phyloP scores from a whole-genome alignment of 2,888 invertebrate species.

The Troglohyphantes excavatus region DNA sequence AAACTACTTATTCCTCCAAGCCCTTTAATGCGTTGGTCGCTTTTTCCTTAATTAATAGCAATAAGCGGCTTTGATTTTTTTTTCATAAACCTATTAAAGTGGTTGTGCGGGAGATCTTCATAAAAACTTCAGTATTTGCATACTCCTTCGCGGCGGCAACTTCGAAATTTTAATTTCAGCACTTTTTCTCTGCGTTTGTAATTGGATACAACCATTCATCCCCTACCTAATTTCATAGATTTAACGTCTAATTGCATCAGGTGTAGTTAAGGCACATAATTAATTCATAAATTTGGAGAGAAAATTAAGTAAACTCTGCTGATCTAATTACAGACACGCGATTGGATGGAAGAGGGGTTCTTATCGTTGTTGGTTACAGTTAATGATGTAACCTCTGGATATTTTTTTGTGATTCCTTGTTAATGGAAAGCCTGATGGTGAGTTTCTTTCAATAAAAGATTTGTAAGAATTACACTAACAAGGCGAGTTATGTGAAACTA shows the following conservation, averaged over 20 bases:
- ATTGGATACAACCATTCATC: constrained; percentile 45
- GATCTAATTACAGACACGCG: constrained; percentile 35
- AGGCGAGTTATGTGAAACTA: no score
- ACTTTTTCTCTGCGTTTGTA: constrained; percentile 26
- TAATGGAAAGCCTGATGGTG: constrained; percentile 10
- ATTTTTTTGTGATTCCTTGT: neutral
- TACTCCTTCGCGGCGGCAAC: neutral
- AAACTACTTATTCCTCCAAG: constrained; percentile 49
- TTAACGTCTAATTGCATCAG: constrained; percentile 51
- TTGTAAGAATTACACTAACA: no score
- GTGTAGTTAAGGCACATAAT: constrained; percentile 28
- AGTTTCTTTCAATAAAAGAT: neutral
- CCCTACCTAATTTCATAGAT: constrained; percentile 33
- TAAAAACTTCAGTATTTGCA: constrained; percentile 47
- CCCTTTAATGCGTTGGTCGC: constrained; percentile 23
- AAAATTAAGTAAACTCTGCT: constrained; percentile 43
- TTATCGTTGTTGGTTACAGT: constrained; percentile 27
- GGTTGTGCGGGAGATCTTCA: constrained; percentile 17
- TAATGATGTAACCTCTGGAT: constrained; percentile 36
- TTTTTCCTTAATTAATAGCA: constrained; percentile 52
- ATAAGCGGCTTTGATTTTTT: constrained; percentile 27
- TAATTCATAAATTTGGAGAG: constrained; percentile 53
- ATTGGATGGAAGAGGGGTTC: neutral
- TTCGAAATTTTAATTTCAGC: constrained; percentile 27
- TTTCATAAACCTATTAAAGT: constrained; percentile 32